Base-by-base conservation (phyloP, 2,113 vertebrate genomes). In the Dicrurus megarhynchus region DNA sequence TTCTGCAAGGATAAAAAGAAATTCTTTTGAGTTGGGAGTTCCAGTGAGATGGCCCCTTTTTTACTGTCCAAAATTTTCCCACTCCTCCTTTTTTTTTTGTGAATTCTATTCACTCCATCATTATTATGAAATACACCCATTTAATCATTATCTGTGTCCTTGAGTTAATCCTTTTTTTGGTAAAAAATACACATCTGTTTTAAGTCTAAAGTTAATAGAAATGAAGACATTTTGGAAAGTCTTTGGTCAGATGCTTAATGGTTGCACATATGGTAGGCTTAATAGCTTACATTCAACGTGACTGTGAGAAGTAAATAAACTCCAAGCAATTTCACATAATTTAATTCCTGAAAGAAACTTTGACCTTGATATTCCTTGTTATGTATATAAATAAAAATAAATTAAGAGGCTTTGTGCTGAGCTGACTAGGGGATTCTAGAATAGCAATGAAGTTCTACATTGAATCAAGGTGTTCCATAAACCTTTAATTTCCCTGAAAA, bases 401-500 rank as follows among this genome's bases (percentile, higher is more conserved):
- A 90, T 77, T 23, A 91, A 94, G 47, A 35, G 75, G 39, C 16
- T 94, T 95, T 86, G 71, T 95, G 83, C 55, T 86, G 91, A 93
- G n/a, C 87, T 37, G 13, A 73, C 39, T 75, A 89, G 19, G 2
- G 10, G 57, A n/a, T 57, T 92, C 75, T 73, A 55, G 75, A 87
- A 94, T 93, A 82, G 24, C 42, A 76, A 61, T 90, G 35, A 68
- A 96, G 46, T 10, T 76, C 46, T 90, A 76, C 32, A 27, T 56
- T 94, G 93, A 90, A 88, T 74, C 60, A 86, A 92, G 59, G 46
- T 95, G 47, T 88, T 93, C 80, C 71, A 89, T 90, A 95, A 95
- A 94, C 44, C 55, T 96, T 89, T 93, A 94, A 89, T 96, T 96
- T 97, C 90, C 90, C 88, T 94, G 75, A 87, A 70, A 92, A 90